Evolutionary conservation across 1,140 invertebrate species (phyloP), one percentile per base, ranked within the genome.

Genomic region (Zaprionus gabonicus): DNA sequence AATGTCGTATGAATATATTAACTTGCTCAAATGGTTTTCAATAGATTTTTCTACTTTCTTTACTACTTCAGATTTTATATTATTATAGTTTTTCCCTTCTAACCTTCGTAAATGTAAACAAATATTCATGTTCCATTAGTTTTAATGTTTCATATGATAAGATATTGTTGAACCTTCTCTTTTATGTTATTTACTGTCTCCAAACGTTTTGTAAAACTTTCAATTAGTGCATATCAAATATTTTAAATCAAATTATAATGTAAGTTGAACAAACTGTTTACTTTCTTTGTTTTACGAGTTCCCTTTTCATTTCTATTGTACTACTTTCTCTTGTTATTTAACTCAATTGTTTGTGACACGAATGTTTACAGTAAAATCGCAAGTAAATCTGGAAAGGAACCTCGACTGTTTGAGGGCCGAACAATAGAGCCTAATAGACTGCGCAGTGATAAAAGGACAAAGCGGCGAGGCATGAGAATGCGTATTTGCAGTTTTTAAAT

Each of bases 401-500:
- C 59, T 6, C 5, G 25, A 36, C 9, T 56, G 17, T 63, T 49
- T 13, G 23, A 31, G 27, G 23, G 23, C 31, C 12, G 20, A 53
- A 74, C 66, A 75, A 75, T 75, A 57, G 41, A 28, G 15, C 44
- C 67, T 53, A 64, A 75, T 71, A 63, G 55, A 46, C 23, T 38
- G 46, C 10, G 62, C 25, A 57, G 23, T 56, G 38, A 66, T 57
- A 55, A 46, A 23, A 36, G 51, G 36, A 69, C 55, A 75, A 70
- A 41, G 44, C 23, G 25, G 31, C 34, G 41, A 58, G 53, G 17
- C 41, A 31, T 28, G 53, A 71, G 71, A 69, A 58, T 51, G 60
- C 66, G 74, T 66, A 76, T 76, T 85, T 83, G 80, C 69, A 79
- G 76, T 84, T 81, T 68, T 59, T 83, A 81, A 81, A 71, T 84